Evolutionary conservation across 2,797 vertebrate species (phyloP), one percentile per base, ranked within the genome.

Genomic region (Rhinoraja longicauda): DNA sequence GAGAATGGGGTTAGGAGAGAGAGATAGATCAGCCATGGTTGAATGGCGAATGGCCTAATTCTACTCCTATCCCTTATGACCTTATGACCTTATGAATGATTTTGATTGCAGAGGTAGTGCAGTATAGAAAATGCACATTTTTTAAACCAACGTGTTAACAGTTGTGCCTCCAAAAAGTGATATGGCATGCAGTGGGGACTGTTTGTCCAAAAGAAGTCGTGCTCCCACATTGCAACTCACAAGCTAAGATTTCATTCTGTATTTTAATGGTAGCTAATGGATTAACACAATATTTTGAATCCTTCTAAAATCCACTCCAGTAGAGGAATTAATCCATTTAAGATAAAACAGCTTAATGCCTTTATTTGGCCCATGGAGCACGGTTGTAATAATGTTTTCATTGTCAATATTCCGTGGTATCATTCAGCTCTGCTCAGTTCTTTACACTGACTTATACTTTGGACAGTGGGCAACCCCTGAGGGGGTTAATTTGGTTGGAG

Each of bases 401-500:
- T 67, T 67, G 32, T 88, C 59, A 88, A 88, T 67, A 88, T 88
- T 86, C 57, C 84, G 67, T 29, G 67, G 15, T 8, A 13, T 24
- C 29, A 67, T 88, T 67, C 9, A 32, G 15, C 21, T 32, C 62
- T 88, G 8, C n/a, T 75, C 39, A 24, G 45, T 39, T 75, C 39
- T 57, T 57, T 53, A 92, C 90, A 92, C 57, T 57, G 39, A 53
- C 72, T 91, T 91, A 53, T 70, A 39, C 90, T 92, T 92, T 75
- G 70, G 90, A 92, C 21, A 92, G 70, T 73, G 29, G 67, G 24
- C 67, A 73, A 92, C 64, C 32, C 91, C 36, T 94, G 93, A 93
- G 0, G 95, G 95, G 94, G 95, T 96, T 96, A 96, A 95, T 95
- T 94, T 94, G 94, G 94, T 95, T 94, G 94, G 93, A 92, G 94